A percentile compares a stretch with the other conserved stretches of the same genome.
Conservation (phyloP, 2,888 invertebrate species). For the Pheosia gnoma region DNA sequence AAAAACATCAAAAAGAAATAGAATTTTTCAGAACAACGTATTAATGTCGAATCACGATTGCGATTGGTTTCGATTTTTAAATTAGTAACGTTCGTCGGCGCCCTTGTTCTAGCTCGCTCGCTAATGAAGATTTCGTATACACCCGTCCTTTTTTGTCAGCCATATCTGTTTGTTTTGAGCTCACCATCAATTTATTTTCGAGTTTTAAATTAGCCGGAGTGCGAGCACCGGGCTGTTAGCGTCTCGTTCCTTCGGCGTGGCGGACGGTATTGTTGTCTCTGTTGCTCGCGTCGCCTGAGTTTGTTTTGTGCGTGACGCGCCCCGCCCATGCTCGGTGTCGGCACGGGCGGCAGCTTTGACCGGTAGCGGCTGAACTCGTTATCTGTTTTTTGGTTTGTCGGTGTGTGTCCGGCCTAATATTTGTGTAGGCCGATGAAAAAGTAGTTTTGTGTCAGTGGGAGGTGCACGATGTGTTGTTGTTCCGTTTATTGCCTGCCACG, state of each 20-base stretch:
- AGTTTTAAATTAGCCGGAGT: slow-evolving; percentile 77
- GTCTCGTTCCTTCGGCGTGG: slow-evolving; percentile 45
- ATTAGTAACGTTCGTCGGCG: slow-evolving; percentile 63
- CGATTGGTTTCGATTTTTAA: slow-evolving; percentile 65
- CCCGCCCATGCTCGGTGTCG: slow-evolving; percentile 72
- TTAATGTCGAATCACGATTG: slow-evolving; percentile 74
- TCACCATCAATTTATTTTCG: slow-evolving; percentile 81
- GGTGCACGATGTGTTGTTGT: slow-evolving; percentile 55
- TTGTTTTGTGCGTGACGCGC: slow-evolving; percentile 83
- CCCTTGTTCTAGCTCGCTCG: slow-evolving; percentile 67
- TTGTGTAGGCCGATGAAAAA: slow-evolving; percentile 75
- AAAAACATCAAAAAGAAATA: slow-evolving; percentile 71
- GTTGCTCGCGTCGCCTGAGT: slow-evolving; percentile 67
- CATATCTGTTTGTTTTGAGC: slow-evolving; percentile 82
- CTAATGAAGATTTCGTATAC: slow-evolving; percentile 77
- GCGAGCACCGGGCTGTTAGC: slow-evolving; percentile 65
- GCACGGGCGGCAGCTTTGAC: slow-evolving; percentile 72
- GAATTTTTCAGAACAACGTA: slow-evolving; percentile 56
- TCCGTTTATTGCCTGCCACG: slow-evolving; percentile 56
- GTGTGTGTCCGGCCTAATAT: slow-evolving; percentile 79
- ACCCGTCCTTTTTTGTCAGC: slow-evolving; percentile 80
- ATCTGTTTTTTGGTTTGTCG: slow-evolving; percentile 72
- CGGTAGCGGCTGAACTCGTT: slow-evolving; percentile 79
- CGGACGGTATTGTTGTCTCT: slow-evolving; percentile 50
- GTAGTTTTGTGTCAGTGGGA: slow-evolving; percentile 72